A percentile compares a stretch with the other conserved stretches of the same genome.
Evolutionary conservation across 2,113 vertebrate species (phyloP).

Genomic region (Halcyon malimbica): DNA sequence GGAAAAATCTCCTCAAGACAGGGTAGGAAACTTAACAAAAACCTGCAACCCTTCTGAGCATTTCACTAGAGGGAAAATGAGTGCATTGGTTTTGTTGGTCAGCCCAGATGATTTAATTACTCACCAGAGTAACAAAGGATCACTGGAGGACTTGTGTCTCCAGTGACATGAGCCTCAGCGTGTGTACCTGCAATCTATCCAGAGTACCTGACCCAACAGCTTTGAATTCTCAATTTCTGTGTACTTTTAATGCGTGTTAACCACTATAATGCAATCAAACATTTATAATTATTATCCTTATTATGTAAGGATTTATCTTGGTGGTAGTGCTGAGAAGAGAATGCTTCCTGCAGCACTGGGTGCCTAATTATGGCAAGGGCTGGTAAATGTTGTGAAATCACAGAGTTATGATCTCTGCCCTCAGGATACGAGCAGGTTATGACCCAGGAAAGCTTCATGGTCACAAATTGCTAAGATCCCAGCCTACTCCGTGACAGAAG

Average conservation of each 20-base stretch:
- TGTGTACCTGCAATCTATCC: background rate
- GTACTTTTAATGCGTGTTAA: background rate
- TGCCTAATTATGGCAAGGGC: background rate
- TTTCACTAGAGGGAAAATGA: background rate
- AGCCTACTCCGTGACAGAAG: background rate
- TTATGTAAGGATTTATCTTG: background rate
- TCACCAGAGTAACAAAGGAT: background rate
- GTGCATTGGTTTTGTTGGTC: background rate
- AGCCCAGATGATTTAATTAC: background rate
- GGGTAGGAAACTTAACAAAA: background rate
- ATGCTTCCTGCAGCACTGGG: background rate
- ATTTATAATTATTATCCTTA: background rate
- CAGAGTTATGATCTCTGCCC: background rate
- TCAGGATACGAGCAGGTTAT: constrained; percentile 2
- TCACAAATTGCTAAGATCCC: background rate
- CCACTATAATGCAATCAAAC: background rate
- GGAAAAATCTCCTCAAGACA: background rate
- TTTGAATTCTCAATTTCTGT: background rate
- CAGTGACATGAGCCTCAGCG: background rate
- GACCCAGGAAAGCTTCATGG: background rate
- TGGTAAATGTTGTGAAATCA: background rate
- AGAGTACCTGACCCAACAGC: background rate
- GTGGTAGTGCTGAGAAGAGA: background rate
- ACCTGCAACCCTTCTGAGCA: background rate
- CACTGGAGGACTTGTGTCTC: background rate